Evolutionary conservation across 1,140 invertebrate genomes (phyloP).

Genomic region (Dinoponera quadriceps): DNA sequence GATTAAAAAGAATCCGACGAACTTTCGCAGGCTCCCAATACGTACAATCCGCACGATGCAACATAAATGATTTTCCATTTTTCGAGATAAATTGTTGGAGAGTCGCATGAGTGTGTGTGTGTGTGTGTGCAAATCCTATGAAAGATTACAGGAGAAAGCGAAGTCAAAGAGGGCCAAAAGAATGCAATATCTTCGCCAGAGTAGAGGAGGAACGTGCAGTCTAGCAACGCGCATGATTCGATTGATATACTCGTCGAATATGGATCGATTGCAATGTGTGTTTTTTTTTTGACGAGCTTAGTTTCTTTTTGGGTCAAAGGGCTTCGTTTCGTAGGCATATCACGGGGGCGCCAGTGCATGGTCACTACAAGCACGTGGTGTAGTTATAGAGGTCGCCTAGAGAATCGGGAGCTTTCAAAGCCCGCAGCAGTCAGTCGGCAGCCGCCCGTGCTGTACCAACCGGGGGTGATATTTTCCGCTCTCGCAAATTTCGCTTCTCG

Average conservation of each 20-base stretch:
- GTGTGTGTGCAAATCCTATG: too few relatives aligned
- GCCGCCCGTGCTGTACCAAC: slow-evolving; percentile 75
- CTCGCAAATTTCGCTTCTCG: slow-evolving; percentile 12
- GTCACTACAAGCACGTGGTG: slow-evolving; percentile 75
- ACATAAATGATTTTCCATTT: too few relatives aligned
- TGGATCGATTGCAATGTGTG: slow-evolving; percentile 15
- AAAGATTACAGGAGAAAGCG: neutral
- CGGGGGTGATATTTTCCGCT: slow-evolving; percentile 62
- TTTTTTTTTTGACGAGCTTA: neutral
- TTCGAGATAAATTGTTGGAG: too few relatives aligned
- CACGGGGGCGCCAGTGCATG: slow-evolving; percentile 46
- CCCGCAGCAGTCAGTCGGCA: slow-evolving; percentile 75
- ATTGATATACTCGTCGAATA: neutral
- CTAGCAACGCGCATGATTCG: neutral
- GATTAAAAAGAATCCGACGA: too few relatives aligned
- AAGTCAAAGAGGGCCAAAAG: neutral
- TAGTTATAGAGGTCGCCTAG: slow-evolving; percentile 74
- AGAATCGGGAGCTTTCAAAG: slow-evolving; percentile 73
- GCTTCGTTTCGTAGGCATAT: slow-evolving; percentile 27
- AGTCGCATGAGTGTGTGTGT: too few relatives aligned
- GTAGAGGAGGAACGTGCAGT: neutral
- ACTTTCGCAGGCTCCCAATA: too few relatives aligned
- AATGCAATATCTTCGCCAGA: neutral
- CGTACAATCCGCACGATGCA: too few relatives aligned
- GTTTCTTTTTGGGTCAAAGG: slow-evolving; percentile 48